These are phyloP conservation scores for Masticophis lateralis DNA, from an alignment of 2,797 vertebrate species.

Conservation along the genomic window DNA sequence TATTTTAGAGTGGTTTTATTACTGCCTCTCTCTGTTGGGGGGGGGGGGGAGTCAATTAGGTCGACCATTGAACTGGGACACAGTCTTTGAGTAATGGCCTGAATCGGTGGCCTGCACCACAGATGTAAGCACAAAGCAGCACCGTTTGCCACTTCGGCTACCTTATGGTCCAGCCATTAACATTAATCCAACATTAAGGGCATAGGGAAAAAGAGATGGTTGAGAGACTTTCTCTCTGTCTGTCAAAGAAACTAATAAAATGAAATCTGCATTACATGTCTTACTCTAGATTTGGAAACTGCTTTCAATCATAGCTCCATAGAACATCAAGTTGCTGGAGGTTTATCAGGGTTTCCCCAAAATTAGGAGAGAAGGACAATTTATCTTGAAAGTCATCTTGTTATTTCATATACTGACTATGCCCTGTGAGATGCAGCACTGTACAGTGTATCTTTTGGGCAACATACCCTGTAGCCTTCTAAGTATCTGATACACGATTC, in stretches of 20 bases:
- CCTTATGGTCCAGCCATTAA: fast-evolving
- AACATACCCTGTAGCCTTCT: not conserved
- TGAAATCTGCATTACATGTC: not conserved
- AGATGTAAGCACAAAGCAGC: not conserved
- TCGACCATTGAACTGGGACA: not conserved
- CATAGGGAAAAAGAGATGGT: fast-evolving
- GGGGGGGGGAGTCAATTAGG: not conserved
- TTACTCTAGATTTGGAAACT: not conserved
- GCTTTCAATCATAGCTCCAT: not conserved
- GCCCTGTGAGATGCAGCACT: not conserved
- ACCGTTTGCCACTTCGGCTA: not conserved
- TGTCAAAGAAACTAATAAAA: not conserved
- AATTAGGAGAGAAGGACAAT: not conserved
- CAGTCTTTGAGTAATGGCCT: conserved; percentile 9
- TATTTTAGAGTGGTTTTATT: conserved; percentile 18
- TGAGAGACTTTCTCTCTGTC: not conserved
- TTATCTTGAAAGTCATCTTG: not conserved
- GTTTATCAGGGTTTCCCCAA: not conserved
- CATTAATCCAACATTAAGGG: fast-evolving
- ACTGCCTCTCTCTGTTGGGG: not conserved
- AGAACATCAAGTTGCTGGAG: not conserved
- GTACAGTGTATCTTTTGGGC: not conserved
- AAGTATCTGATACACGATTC: not conserved
- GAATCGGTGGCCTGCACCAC: not conserved
- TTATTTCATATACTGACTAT: not conserved